These are phyloP conservation scores for Spea multiplicata DNA, from an alignment of 2,113 vertebrate species.

Conservation along the genomic window DNA sequence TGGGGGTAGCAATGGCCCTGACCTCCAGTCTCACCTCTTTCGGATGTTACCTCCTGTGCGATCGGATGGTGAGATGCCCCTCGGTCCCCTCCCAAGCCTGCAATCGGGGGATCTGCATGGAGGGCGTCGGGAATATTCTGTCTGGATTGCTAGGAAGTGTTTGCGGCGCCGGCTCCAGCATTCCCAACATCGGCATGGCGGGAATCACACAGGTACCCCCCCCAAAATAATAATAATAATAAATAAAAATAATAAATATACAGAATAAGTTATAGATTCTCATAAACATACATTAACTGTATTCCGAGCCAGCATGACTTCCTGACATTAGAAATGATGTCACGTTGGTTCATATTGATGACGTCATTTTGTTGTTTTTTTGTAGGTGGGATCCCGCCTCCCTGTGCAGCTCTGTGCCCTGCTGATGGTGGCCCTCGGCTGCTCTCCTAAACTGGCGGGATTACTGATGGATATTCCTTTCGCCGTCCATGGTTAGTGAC, in stretches of 20 bases:
- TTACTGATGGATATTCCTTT: slow-evolving; percentile 68
- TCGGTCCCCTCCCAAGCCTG: slow-evolving; percentile 59
- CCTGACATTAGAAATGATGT: not conserved
- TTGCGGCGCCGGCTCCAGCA: slow-evolving; percentile 68
- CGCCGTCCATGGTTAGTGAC: slow-evolving; percentile 68
- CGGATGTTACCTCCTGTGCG: slow-evolving; percentile 71
- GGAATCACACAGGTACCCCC: slow-evolving; percentile 72
- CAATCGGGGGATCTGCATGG: slow-evolving; percentile 72
- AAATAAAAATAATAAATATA: too few species aligned
- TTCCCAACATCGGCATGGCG: slow-evolving; percentile 66
- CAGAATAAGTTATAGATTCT: too few species aligned
- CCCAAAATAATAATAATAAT: not conserved
- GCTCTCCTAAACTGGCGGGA: slow-evolving; percentile 67
- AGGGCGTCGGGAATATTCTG: slow-evolving; percentile 74
- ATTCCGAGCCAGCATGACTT: not conserved
- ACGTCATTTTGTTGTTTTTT: not conserved
- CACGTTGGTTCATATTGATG: too few species aligned
- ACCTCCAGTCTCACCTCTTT: slow-evolving; percentile 69
- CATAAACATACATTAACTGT: too few species aligned
- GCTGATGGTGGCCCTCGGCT: slow-evolving; percentile 64
- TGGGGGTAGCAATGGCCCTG: slow-evolving; percentile 71
- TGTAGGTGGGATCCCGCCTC: slow-evolving; percentile 66
- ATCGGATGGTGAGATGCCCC: slow-evolving; percentile 60
- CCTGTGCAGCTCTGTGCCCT: slow-evolving; percentile 63
- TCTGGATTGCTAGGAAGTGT: slow-evolving; percentile 71